phyloP scores from a whole-genome alignment of 92 coral and sea anemone species.

The Bergia puertoricense region DNA sequence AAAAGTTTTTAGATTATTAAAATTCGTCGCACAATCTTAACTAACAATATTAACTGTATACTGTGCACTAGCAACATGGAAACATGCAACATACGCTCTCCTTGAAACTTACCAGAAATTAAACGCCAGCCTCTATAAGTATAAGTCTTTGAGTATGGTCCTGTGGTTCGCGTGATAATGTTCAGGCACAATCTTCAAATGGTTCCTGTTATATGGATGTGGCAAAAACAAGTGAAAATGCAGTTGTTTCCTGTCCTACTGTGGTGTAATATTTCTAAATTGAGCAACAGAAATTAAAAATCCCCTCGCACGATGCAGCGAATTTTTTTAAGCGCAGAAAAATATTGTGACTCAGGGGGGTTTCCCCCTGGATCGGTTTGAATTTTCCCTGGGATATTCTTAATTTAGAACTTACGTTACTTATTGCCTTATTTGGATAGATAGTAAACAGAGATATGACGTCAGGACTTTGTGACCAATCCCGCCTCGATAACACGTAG shows the following conservation, averaged over 20 bases:
- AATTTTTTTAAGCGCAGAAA: not conserved
- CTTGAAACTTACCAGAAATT: not conserved
- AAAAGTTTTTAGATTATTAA: no score
- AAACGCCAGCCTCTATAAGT: not conserved
- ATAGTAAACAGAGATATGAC: not conserved
- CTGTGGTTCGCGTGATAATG: not conserved
- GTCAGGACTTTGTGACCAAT: slow-evolving; percentile 19
- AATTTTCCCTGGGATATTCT: slow-evolving; percentile 13
- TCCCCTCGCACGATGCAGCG: not conserved
- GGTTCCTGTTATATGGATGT: not conserved
- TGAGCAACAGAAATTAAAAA: slow-evolving; percentile 30
- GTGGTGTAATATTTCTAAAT: not conserved
- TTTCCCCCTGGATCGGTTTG: slow-evolving; percentile 8
- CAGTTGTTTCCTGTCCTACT: not conserved
- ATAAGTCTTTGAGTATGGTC: not conserved
- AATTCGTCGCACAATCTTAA: no score
- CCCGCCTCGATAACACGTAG: not conserved
- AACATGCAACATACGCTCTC: not conserved
- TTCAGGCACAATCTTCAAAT: not conserved
- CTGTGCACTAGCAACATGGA: not conserved
- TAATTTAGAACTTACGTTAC: slow-evolving; percentile 17
- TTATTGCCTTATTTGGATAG: slow-evolving; percentile 17
- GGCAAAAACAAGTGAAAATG: not conserved
- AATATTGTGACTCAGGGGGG: slow-evolving; percentile 18
- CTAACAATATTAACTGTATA: no score